A percentile compares a stretch with the other conserved stretches of the same genome.
These are phyloP conservation scores for Chiridota heheva DNA, from an alignment of 35 echinoderm and acorn worm species.

Conservation along the genomic window DNA sequence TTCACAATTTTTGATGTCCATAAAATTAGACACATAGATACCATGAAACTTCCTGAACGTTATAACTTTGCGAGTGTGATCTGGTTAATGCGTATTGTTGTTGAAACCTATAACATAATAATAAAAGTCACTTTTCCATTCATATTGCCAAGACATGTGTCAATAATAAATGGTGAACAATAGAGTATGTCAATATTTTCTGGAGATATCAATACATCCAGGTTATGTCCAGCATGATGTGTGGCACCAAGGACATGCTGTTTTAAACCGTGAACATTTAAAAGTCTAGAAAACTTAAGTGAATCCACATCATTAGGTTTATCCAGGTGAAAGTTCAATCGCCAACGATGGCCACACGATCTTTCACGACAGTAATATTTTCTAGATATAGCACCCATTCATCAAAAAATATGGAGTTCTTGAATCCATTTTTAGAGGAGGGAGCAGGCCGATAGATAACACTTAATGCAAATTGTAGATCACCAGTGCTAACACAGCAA, in stretches of 20 bases:
- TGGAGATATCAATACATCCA: conserved; percentile 31
- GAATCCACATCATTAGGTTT: background rate
- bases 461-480: background rate
- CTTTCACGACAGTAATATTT: background rate
- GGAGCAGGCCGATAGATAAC: conserved; percentile 25
- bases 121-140: conserved; percentile 4
- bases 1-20: no score
- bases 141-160: background rate
- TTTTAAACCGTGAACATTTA: conserved; percentile 11
- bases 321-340: conserved; percentile 37
- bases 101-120: conserved; percentile 1
- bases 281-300: background rate
- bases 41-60: background rate
- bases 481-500: background rate
- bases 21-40: background rate
- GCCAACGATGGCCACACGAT: background rate
- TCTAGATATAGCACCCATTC: conserved; percentile 26
- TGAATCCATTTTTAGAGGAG: conserved; percentile 37
- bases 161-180: background rate
- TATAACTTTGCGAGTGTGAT: background rate
- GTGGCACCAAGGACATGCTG: conserved; percentile 31
- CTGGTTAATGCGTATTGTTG: background rate
- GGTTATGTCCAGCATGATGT: conserved; percentile 22
- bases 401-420: conserved; percentile 15
- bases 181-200: background rate